Evolutionary conservation across 2,888 invertebrate genomes (phyloP).

Genomic region (Parasteatoda lunata): DNA sequence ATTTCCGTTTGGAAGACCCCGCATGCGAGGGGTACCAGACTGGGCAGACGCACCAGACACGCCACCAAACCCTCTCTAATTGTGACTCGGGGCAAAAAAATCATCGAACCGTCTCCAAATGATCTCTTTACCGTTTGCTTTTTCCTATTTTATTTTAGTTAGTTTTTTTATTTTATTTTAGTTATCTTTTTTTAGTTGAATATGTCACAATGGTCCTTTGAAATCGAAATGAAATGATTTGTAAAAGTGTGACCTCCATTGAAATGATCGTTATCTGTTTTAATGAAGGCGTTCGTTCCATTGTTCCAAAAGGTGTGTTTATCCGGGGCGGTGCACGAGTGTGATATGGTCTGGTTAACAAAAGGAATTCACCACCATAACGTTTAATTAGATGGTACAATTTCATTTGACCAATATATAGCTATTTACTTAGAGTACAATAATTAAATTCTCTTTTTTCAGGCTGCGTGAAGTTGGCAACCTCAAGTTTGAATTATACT

Average conservation of each 20-base stretch:
- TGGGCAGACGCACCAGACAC: neutral
- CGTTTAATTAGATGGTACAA: no score
- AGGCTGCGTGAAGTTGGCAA: no score
- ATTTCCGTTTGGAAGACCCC: neutral
- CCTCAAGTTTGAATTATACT: no score
- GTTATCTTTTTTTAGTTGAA: neutral
- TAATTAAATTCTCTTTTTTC: no score
- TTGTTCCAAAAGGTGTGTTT: neutral
- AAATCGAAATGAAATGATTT: neutral
- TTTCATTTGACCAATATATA: no score
- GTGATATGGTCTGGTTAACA: neutral
- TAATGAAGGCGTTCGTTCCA: neutral
- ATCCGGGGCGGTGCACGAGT: neutral
- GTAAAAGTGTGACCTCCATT: neutral
- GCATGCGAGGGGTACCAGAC: neutral
- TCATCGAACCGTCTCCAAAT: neutral
- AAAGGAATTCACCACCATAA: neutral
- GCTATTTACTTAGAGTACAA: no score
- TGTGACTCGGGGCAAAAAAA: neutral
- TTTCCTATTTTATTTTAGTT: neutral
- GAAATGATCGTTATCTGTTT: neutral
- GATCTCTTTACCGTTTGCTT: neutral
- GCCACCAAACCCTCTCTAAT: neutral
- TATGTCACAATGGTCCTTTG: neutral
- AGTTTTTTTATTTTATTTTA: neutral